Base-by-base conservation (phyloP, 2,797 vertebrate genomes). In the Helarctos malayanus region DNA sequence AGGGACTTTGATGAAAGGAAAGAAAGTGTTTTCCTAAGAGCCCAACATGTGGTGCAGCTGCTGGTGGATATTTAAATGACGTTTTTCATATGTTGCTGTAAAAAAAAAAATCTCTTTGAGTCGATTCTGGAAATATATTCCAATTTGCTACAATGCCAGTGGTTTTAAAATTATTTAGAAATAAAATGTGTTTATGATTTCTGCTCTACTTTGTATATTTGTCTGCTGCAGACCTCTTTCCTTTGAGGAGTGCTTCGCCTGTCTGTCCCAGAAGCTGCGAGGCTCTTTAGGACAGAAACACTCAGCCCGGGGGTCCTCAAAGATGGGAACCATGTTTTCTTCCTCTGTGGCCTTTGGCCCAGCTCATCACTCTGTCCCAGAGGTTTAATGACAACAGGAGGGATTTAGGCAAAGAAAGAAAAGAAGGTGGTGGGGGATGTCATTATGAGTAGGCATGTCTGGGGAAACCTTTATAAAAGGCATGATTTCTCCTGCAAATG, bases 111-210 rank as follows among this genome's bases (percentile, higher is more conserved):
- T 27, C 94, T 95, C 98, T 97, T 97, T 97, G 98, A 98, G 97
- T 97, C 7, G 68, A 98, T 98, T 97, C 97, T 97, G 97, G 96
- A 98, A 98, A 97, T 97, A 96, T 97, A 97, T 97, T 98, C 97
- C 97, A 98, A 97, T 98, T 98, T 98, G 97, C 97, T 98, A 97
- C 97, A 97, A 98, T 97, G 98, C 97, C 97, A 98, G 97, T 97
- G 97, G 97, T 98, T 97, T 97, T 97, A 95, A 98, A 96, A 98
- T 98, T 97, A 98, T 98, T 98, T 98, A 97, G 97, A 98, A 98
- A 98, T 98, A 98, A 97, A 98, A 98, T 91, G 97, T 98, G 98
- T 98, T 98, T 98, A 97, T 98, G 97, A 97, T 98, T 98, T 97
- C 97, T 97, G 95, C 93, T 95, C 95, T 87, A 94, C 94, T 98